A percentile compares a stretch with the other conserved stretches of the same genome.
Evolutionary conservation across 2,113 vertebrate genomes (phyloP).

Genomic region (Cavia porcellus): DNA sequence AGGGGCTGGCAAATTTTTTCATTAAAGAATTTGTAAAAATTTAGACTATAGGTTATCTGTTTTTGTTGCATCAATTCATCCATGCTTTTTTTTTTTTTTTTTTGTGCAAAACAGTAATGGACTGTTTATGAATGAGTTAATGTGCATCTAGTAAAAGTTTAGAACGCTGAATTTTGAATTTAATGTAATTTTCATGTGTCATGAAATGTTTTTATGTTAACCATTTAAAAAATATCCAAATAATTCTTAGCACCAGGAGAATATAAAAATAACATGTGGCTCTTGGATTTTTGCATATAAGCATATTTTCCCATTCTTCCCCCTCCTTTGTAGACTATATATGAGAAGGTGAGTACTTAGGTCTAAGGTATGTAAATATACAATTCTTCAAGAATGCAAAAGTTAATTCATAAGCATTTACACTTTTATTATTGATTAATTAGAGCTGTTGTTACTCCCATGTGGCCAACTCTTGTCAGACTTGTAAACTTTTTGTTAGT

Average conservation of each 20-base stretch:
- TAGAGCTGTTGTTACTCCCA: background rate
- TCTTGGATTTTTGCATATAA: background rate
- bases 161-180: constrained; percentile 34
- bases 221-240: constrained; percentile 37
- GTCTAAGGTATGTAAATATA: background rate
- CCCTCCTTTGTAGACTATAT: background rate
- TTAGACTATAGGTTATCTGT: background rate
- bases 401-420: constrained; percentile 25
- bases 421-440: background rate
- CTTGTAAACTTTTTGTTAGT: constrained; percentile 41
- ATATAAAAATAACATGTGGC: background rate
- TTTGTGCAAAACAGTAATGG: background rate
- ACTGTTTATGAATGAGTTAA: background rate
- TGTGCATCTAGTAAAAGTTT: background rate
- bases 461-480: background rate
- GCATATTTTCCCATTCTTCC: background rate
- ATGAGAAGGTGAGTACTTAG: background rate
- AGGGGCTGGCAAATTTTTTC: background rate
- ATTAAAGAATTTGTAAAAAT: background rate
- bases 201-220: background rate
- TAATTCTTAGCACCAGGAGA: background rate
- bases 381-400: constrained; percentile 19
- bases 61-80: background rate
- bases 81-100: background rate
- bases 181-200: background rate